Conservation (phyloP, 2,888 invertebrate genomes). For the Encarsia formosa region DNA sequence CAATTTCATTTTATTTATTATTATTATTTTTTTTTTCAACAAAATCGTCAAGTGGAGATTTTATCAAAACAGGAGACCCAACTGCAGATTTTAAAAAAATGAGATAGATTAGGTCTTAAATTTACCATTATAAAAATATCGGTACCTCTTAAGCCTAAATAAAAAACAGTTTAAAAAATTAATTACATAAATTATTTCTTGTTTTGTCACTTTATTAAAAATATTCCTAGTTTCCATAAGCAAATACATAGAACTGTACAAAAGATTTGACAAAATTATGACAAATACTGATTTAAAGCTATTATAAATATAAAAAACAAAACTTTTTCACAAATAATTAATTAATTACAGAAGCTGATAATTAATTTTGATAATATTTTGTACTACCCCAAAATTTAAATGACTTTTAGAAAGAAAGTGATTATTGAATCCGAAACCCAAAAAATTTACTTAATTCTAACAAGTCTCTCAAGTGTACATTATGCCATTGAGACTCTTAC, state of each 20-base stretch:
- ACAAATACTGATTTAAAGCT: constrained; percentile 19
- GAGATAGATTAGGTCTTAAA: not conserved
- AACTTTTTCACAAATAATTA: constrained; percentile 1
- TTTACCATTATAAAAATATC: not conserved
- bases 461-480: too few species aligned
- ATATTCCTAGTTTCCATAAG: constrained; percentile 12
- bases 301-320: constrained; percentile 1
- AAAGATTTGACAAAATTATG: constrained; percentile 7
- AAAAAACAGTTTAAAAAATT: not conserved
- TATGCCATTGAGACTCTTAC: too few species aligned
- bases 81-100: too few species aligned
- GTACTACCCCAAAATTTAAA: not conserved
- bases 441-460: too few species aligned
- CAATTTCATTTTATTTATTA: too few species aligned
- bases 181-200: not conserved
- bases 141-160: not conserved
- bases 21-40: not conserved
- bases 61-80: not conserved
- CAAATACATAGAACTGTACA: constrained; percentile 13
- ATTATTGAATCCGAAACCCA: constrained; percentile 3
- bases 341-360: not conserved
- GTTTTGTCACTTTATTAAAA: constrained; percentile 17
- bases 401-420: not conserved
- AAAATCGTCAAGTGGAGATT: not conserved
- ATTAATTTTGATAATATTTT: not conserved